A percentile compares a stretch with the other conserved stretches of the same genome.
phyloP scores from a whole-genome alignment of 1,140 invertebrate genomes.

The Ips typographus region DNA sequence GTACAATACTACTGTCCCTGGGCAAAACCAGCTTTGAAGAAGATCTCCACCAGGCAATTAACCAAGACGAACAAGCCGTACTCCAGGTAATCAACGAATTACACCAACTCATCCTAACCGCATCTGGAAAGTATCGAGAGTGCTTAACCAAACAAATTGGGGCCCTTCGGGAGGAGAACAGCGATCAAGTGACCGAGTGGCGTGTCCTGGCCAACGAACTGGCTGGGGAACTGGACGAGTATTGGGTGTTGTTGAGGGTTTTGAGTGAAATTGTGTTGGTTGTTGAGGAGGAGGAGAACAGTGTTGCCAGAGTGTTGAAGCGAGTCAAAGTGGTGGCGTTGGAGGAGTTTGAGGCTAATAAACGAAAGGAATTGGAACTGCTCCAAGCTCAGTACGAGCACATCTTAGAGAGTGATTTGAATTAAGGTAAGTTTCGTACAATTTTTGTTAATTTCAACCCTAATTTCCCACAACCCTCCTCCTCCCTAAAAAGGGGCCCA shows the following conservation, averaged over 20 bases:
- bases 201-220: conserved; percentile 43
- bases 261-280: conserved; percentile 43
- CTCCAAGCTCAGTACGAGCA: conserved; percentile 18
- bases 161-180: conserved; percentile 8
- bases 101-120: conserved; percentile 39
- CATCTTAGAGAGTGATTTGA: no score
- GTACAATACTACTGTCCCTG: background rate
- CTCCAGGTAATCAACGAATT: conserved; percentile 43
- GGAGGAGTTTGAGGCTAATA: conserved; percentile 40
- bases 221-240: conserved; percentile 43
- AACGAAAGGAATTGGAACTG: conserved; percentile 40
- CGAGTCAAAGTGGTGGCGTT: conserved; percentile 39
- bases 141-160: conserved; percentile 46
- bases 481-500: no score
- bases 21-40: conserved; percentile 36
- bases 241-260: conserved; percentile 41
- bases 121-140: conserved; percentile 44
- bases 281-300: conserved; percentile 19
- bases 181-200: conserved; percentile 23
- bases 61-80: conserved; percentile 42
- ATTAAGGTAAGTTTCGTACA: no score
- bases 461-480: no score
- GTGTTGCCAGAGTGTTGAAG: conserved; percentile 22
- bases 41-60: conserved; percentile 37
- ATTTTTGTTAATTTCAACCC: no score